A percentile compares a stretch with the other conserved stretches of the same genome.
Conservation (phyloP, 2,797 vertebrate genomes). For the Mus caroli region DNA sequence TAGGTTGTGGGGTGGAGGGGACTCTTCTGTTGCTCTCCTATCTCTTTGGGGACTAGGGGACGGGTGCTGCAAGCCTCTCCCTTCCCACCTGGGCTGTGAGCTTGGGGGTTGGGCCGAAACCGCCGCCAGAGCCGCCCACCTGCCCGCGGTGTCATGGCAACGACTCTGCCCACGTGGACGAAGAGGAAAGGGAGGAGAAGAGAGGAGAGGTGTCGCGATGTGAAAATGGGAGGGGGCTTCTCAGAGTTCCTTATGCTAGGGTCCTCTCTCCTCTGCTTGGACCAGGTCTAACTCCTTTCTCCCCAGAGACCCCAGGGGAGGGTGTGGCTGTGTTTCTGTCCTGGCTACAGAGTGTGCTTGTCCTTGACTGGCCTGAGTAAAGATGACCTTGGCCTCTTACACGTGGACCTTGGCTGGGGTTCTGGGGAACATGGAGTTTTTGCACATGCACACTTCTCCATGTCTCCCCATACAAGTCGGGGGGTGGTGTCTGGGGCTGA, state of each 20-base stretch:
- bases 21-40: not conserved
- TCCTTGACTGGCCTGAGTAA: slow-evolving; percentile 66
- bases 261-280: not conserved
- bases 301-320: not conserved
- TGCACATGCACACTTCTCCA: slow-evolving; percentile 12
- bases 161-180: slow-evolving; percentile 84
- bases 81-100: slow-evolving; percentile 82
- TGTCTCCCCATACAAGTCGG: slow-evolving; percentile 13
- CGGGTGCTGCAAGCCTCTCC: slow-evolving; percentile 63
- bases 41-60: slow-evolving; percentile 22
- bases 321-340: slow-evolving; percentile 12
- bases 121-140: slow-evolving; percentile 84
- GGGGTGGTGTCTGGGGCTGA: slow-evolving; percentile 80
- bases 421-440: slow-evolving; percentile 24
- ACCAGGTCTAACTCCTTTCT: not conserved
- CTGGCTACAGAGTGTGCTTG: not conserved
- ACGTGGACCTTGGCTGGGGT: not conserved
- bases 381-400: slow-evolving; percentile 60
- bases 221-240: slow-evolving; percentile 66
- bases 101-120: slow-evolving; percentile 81
- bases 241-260: slow-evolving; percentile 10
- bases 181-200: slow-evolving; percentile 79
- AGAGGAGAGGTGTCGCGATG: slow-evolving; percentile 63
- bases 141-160: slow-evolving; percentile 85
- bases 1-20: not conserved